Evolutionary conservation across 2,113 vertebrate genomes (phyloP).

Genomic region (Phalacrocorax carbo): DNA sequence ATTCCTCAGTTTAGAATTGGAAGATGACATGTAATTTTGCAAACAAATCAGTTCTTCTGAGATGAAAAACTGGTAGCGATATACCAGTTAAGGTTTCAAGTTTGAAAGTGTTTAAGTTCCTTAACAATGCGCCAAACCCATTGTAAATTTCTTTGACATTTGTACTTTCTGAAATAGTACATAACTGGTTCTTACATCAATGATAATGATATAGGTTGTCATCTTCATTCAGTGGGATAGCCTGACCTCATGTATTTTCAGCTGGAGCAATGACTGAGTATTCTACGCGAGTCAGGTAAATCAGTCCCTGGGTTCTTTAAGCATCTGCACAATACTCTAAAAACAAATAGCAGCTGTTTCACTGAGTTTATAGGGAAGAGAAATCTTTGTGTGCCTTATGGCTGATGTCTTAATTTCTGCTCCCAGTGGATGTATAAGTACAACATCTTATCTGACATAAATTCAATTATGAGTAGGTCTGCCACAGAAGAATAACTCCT

Average conservation of each 20-base stretch:
- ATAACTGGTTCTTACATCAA: not conserved
- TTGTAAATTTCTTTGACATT: not conserved
- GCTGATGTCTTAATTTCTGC: constrained; percentile 47
- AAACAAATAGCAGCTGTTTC: constrained; percentile 9
- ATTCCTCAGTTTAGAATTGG: not conserved
- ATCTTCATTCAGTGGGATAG: not conserved
- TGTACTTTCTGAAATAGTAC: not conserved
- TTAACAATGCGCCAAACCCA: not conserved
- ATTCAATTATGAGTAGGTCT: constrained; percentile 51
- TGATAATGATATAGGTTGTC: not conserved
- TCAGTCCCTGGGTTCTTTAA: not conserved
- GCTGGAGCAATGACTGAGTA: not conserved
- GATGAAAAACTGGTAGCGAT: not conserved
- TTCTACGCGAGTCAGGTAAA: not conserved
- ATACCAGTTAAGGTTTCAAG: not conserved
- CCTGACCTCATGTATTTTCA: not conserved
- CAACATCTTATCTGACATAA: constrained; percentile 24
- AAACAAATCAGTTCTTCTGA: not conserved
- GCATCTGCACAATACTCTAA: not conserved
- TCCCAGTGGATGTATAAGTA: constrained; percentile 14
- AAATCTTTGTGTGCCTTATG: constrained; percentile 12
- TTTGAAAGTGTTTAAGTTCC: not conserved
- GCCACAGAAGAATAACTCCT: constrained; percentile 3
- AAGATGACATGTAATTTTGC: not conserved
- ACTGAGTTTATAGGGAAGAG: not conserved